These are phyloP conservation scores for Pseudomyrmex sp. DNA, from an alignment of 1,140 invertebrate species.

Conservation along the genomic window DNA sequence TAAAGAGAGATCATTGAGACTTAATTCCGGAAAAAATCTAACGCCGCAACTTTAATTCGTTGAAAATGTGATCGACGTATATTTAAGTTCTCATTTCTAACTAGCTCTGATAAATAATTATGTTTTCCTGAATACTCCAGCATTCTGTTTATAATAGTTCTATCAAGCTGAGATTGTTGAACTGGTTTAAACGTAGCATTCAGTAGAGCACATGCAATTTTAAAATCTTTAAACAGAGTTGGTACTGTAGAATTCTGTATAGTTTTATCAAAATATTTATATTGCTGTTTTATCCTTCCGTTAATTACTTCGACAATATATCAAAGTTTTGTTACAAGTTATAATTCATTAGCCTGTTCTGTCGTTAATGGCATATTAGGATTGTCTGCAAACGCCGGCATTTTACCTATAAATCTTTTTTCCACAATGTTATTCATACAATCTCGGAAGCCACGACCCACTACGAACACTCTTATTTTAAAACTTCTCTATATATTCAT, in stretches of 20 bases:
- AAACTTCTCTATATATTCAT: background rate
- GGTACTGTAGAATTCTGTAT: background rate
- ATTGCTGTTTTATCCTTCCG: background rate
- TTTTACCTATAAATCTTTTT: background rate
- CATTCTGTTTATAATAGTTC: background rate
- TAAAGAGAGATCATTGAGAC: background rate
- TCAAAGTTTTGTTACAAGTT: background rate
- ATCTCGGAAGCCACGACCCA: background rate
- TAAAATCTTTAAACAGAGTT: background rate
- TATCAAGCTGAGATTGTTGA: no score
- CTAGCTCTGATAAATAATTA: background rate
- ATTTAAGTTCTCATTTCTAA: background rate
- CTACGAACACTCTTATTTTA: background rate
- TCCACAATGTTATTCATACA: background rate
- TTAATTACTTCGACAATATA: background rate
- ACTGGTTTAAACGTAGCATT: no score
- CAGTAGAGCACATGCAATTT: background rate
- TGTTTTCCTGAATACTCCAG: no score
- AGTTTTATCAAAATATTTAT: background rate
- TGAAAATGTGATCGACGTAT: background rate
- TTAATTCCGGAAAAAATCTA: background rate
- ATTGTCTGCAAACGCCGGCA: background rate
- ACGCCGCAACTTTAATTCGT: no score
- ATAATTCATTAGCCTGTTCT: background rate
- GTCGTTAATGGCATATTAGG: background rate